Evolutionary conservation across 2,888 invertebrate genomes (phyloP).

Genomic region (Thereva nobilitata): DNA sequence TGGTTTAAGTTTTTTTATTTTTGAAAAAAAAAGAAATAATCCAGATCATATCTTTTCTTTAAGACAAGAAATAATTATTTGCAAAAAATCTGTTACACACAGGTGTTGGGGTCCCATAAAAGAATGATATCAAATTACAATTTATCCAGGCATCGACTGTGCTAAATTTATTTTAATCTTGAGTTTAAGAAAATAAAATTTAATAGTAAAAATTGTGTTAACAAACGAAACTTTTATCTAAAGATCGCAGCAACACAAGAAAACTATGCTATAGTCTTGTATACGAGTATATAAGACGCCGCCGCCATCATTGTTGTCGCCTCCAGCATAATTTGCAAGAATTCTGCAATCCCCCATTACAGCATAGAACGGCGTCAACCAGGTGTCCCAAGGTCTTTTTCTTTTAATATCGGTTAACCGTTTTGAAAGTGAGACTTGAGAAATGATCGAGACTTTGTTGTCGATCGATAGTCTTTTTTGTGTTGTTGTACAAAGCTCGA

Average conservation of each 20-base stretch:
- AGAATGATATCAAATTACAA: slow-evolving; percentile 10
- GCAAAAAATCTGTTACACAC: too few relatives aligned
- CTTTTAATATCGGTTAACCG: background rate
- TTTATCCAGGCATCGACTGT: background rate
- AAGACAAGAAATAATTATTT: too few relatives aligned
- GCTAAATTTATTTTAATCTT: too few relatives aligned
- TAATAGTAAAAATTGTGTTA: too few relatives aligned
- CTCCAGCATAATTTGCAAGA: slow-evolving; percentile 27
- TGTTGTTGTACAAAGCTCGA: background rate
- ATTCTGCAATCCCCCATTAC: slow-evolving; percentile 18
- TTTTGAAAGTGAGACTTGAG: slow-evolving; percentile 33
- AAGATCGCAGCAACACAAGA: background rate
- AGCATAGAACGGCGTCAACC: slow-evolving; percentile 14
- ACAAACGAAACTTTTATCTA: slow-evolving; percentile 6
- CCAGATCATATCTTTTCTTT: too few relatives aligned
- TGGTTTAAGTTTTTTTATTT: too few relatives aligned
- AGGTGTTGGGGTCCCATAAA: too few relatives aligned
- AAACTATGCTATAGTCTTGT: background rate
- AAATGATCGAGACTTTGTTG: slow-evolving; percentile 21
- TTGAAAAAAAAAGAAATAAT: too few relatives aligned
- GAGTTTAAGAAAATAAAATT: too few relatives aligned
- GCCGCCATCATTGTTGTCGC: slow-evolving; percentile 16
- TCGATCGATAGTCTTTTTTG: background rate
- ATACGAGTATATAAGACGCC: slow-evolving; percentile 18
- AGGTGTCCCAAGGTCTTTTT: slow-evolving; percentile 30